phyloP scores from a whole-genome alignment of 2,888 invertebrate species.

The Sialis lutaria region DNA sequence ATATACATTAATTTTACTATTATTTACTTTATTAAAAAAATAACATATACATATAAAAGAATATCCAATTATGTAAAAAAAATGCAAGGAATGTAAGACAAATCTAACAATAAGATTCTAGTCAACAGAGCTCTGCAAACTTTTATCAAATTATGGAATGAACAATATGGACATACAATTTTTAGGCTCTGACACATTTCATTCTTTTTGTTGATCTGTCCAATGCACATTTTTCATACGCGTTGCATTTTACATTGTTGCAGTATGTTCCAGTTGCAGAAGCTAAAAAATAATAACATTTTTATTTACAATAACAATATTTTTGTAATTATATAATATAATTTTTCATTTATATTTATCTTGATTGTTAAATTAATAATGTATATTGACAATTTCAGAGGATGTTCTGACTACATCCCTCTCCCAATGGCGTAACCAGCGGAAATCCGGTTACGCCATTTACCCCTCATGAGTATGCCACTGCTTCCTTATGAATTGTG shows the following conservation, averaged over 20 bases:
- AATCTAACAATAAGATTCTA: too few species aligned
- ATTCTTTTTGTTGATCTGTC: constrained; percentile 45
- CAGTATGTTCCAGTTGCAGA: constrained; percentile 40
- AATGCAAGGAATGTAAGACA: too few species aligned
- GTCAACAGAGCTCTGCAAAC: too few species aligned
- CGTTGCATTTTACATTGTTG: constrained; percentile 48
- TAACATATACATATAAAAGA: too few species aligned
- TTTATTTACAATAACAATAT: too few species aligned
- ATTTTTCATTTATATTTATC: not conserved
- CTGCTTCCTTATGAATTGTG: not conserved
- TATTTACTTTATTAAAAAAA: not conserved
- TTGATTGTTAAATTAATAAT: not conserved
- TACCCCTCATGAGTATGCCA: too few species aligned
- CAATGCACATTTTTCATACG: constrained; percentile 47
- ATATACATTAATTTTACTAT: not conserved
- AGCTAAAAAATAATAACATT: constrained; percentile 20
- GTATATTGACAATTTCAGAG: too few species aligned
- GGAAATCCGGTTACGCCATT: too few species aligned
- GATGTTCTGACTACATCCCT: too few species aligned
- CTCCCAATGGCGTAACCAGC: too few species aligned
- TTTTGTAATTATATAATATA: not conserved
- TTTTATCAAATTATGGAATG: too few species aligned
- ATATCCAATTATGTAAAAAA: too few species aligned
- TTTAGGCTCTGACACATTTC: constrained; percentile 42
- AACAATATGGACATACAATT: not conserved